Evolutionary conservation across 2,797 vertebrate species (phyloP), one percentile per base, ranked within the genome.

Genomic region (Syndactyla subalaris): DNA sequence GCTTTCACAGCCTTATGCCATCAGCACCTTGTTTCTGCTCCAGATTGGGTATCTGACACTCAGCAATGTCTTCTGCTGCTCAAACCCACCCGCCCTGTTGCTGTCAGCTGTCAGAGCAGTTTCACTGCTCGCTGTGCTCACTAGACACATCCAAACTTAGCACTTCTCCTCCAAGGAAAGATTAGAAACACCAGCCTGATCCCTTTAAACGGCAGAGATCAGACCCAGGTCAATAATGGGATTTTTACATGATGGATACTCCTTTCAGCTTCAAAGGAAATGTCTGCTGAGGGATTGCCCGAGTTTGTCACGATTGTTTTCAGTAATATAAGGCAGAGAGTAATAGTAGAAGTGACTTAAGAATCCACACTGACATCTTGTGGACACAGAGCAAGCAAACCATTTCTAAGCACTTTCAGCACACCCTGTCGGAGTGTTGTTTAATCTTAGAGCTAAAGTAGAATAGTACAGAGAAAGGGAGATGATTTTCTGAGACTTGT

Each of bases 311-410:
- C 2, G 1, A 12, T 29, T 67, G 26, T 57, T 88, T 85, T 41
- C 49, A 73, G 49, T 20, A 61, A 18, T 16, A 3, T 18, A 72
- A 61, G 30, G 34, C 18, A 41, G 24, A 45, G 7, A 67, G 9
- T 20, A 43, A 48, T 6, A 61, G 45, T 14, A 34, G 38, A 78
- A 84, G 20, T 3, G 20, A 85, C 49, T 18, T 62, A 85, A 71
- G 61, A 93, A 82, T 79, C 74, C 87, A 87, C 78, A 95, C 73
- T 96, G 94, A 94, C 96, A 95, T 87, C 96, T 96, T 74, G 91
- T 94, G 95, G 95, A 79, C 80, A 81, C 41, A 58, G 43, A 89
- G 10, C 7, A 45, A 41, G 36, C 6, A 36, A 54, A 70, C 17
- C 0, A 3, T 62, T 90, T 49, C 49, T 68, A 57, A 75, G 34